Percentiles rank a stretch among this genome's conserved stretches.
Conservation (phyloP, 2,888 invertebrate species). For the Clunio marinus region DNA sequence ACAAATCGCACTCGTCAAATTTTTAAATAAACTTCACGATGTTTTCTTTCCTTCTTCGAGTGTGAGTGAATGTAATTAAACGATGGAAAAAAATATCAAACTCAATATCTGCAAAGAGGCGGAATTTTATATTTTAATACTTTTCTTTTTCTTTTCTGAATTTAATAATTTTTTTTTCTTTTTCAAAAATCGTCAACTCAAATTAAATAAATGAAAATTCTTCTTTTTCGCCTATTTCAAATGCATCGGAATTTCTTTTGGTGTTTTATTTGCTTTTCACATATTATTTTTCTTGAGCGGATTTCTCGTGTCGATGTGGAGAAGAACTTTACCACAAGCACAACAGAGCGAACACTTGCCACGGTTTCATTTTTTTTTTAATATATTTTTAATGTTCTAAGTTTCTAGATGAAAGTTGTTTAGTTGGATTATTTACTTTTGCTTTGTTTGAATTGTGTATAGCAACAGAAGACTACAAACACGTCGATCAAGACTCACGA, state of each 20-base stretch:
- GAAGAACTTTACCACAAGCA: background rate
- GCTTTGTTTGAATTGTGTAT: background rate
- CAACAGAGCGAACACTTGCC: conserved; percentile 20
- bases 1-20: background rate
- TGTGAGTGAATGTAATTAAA: background rate
- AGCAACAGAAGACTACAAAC: background rate
- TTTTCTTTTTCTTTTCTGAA: background rate
- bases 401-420: too few relatives aligned
- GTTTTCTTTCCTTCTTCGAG: background rate
- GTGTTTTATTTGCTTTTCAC: background rate
- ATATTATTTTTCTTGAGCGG: background rate
- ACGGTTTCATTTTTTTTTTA: conserved; percentile 39
- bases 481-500: too few relatives aligned
- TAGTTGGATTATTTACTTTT: too few relatives aligned
- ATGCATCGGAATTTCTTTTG: conserved; percentile 31
- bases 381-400: too few relatives aligned
- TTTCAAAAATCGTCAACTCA: background rate
- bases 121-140: background rate
- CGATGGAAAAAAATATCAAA: background rate
- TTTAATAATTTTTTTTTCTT: background rate
- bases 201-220: background rate
- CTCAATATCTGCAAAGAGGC: conserved; percentile 1
- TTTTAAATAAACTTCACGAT: conserved; percentile 3
- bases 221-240: background rate
- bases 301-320: conserved; percentile 1